Base-by-base conservation (phyloP, 2,888 invertebrate genomes). In the Troides oblongomaculatus region DNA sequence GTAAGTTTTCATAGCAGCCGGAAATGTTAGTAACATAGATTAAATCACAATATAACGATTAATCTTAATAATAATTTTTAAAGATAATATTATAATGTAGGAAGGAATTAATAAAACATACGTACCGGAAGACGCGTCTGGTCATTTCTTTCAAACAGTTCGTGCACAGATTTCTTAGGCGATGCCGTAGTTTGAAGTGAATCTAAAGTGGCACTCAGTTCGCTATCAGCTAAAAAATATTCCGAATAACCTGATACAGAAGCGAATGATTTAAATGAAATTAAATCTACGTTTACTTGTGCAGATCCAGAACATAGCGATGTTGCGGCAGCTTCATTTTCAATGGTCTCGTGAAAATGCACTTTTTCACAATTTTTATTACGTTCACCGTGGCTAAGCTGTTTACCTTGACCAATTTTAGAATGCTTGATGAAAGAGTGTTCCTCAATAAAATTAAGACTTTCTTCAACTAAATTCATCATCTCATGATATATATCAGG, bases 121-220 rank as follows among this genome's bases (percentile, higher is more conserved):
- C 74, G 72, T 79, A 85, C 88, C 78, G 82, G 78, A 56, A 72
- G 71, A 56, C 76, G 71, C 64, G 76, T 74, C 39, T 75, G 74
- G 39, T 86, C 83, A 75, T 82, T 89, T 71, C 86, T 83, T 74
- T 89, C 90, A 79, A 83, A 88, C 78, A 91, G 80, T 71, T 87
- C 86, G 61, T 78, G 81, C 6, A 90, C 78, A 6, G 86, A 83
- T 69, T 68, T 77, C 8, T 70, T 64, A 58, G 74, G 75, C 6
- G 74, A 66, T 66, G 71, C 68, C 25, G 71, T 70, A 7, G 65
- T 60, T 72, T 70, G 72, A 72, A 36, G 69, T 69, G 64, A 73
- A 50, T 68, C 68, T 12, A 70, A 62, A 58, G 73, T 72, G 25
- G 68, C 75, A 57, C 77, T 77, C 7, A 80, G 72, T 70, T 84